Evolutionary conservation across 2,888 invertebrate species (phyloP), one percentile per base, ranked within the genome.

Genomic region (Phaedon cochleariae): DNA sequence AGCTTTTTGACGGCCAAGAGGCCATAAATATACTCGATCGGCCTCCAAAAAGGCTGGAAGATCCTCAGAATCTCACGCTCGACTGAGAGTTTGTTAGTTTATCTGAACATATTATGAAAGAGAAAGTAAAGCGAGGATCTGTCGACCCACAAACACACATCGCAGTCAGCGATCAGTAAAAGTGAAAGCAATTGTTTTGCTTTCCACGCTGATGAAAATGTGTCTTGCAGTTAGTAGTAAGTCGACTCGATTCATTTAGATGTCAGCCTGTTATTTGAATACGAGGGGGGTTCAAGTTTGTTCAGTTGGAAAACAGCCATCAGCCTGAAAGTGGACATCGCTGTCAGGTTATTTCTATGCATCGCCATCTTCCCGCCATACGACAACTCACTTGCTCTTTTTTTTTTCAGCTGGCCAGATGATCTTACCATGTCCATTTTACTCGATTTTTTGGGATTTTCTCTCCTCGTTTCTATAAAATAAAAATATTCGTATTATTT

Each of bases 181-280:
- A 76, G 76, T 76, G 75, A 75, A 75, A 76, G 75, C 75, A 64
- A 68, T 73, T 75, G 74, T 76, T 75, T 69, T 76, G 73, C 75
- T 76, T 76, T 76, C 74, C 71, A 65, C 52, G 17, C 1, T 61
- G 51, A 59, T 48, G 59, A 46, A 65, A 67, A 67, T 59, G 61
- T 65, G 65, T 58, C 41, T 55, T 34, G 26, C n/a, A n/a, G n/a
- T n/a, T n/a, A n/a, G n/a, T n/a, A n/a, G n/a, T 20, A 15, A 59
- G 41, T 59, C 26, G 60, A 51, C 64, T 64, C 45, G 18, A 60
- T 57, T 60, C 54, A 31, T 54, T 64, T 64, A 22, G 34, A 37
- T 64, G 64, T 59, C 59, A 46, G 26, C 49, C 52, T 12, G 20
- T 31, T 31, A 53, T 59, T 54, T n/a, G 46, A 57, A 37, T 57